Base-by-base conservation (phyloP, 2,888 invertebrate species). In the Corbicula japonica region DNA sequence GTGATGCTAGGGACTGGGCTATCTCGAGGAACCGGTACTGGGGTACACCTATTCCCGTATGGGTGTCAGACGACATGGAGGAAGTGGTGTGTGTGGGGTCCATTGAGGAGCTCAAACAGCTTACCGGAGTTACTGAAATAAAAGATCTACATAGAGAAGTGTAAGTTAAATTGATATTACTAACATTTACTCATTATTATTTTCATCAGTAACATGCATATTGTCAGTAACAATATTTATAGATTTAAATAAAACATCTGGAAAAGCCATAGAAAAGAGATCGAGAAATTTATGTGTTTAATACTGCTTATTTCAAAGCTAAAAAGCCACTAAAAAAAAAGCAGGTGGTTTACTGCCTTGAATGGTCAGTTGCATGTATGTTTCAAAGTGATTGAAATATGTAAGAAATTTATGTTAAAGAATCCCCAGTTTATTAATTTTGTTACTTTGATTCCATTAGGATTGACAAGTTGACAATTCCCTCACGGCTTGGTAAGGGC, bases 21-120 rank as follows among this genome's bases (percentile, higher is more conserved):
- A 96, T 99, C 32, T 99, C 98, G 91, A 95, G 99, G 56, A 99
- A 99, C 93, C 96, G 99, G 38, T 99, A 98, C 93, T 99, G 99
- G 99, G 99, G 99, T 54, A 99, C 99, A 44, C 99, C 99, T 0
- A 99, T 99, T 85, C 99, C 99, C 0, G 94, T 99, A 74, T 99
- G 99, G 99, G 95, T 97, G 58, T 98, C 98, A 1, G 96, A 96
- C 21, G 97, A 97, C 93, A 96, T 97, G 23, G 96, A 97, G 92
- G 99, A 99, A 95, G 87, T 97, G n/a, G 96, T 99, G 10, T 98
- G 98, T 92, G 94, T 99, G 60, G 98, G 98, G 3, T 98, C 98
- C 88, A 98, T 99, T 87, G 96, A 96, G 44, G 98, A 99, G 93
- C 94, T 99, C 71, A 96, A 97, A 89, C 94, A 96, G 88, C 94